phyloP scores from a whole-genome alignment of 2,888 invertebrate species.

The Blastobasis lacticolella region DNA sequence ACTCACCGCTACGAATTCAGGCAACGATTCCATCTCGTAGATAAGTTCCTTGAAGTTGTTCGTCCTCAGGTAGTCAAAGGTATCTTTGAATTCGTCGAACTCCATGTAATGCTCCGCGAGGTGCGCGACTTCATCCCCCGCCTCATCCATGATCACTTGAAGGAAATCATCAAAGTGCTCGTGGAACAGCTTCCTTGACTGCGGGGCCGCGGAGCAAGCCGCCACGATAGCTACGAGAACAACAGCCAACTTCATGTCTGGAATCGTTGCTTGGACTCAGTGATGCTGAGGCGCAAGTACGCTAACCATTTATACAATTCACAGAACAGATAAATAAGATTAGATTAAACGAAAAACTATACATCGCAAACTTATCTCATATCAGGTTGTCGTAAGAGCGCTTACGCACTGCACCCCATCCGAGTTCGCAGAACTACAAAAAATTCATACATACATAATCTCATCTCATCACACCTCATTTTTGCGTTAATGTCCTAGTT shows the following conservation, averaged over 20 bases:
- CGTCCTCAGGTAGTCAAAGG: slow-evolving; percentile 34
- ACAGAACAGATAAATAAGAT: background rate
- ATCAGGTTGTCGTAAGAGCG: too few species aligned
- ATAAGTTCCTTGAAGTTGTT: slow-evolving; percentile 41
- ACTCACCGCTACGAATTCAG: slow-evolving; percentile 53
- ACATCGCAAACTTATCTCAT: too few species aligned
- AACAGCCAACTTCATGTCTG: slow-evolving; percentile 37
- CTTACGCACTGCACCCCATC: too few species aligned
- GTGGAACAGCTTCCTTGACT: slow-evolving; percentile 47
- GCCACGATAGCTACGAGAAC: slow-evolving; percentile 32
- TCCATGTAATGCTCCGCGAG: slow-evolving; percentile 33
- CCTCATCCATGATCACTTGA: slow-evolving; percentile 30
- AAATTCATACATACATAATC: too few species aligned
- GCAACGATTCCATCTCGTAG: slow-evolving; percentile 47
- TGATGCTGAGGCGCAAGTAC: slow-evolving; percentile 7
- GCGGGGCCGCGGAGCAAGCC: slow-evolving; percentile 35
- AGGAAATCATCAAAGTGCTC: slow-evolving; percentile 50
- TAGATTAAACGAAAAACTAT: background rate
- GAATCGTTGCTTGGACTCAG: slow-evolving; percentile 16
- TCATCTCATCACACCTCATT: too few species aligned
- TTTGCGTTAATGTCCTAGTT: too few species aligned
- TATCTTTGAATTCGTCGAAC: slow-evolving; percentile 37
- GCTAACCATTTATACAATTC: slow-evolving; percentile 23
- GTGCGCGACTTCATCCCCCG: slow-evolving; percentile 24
- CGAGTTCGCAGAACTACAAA: too few species aligned